Evolutionary conservation across 2,888 invertebrate species (phyloP).

Genomic region (Drosophila merina): DNA sequence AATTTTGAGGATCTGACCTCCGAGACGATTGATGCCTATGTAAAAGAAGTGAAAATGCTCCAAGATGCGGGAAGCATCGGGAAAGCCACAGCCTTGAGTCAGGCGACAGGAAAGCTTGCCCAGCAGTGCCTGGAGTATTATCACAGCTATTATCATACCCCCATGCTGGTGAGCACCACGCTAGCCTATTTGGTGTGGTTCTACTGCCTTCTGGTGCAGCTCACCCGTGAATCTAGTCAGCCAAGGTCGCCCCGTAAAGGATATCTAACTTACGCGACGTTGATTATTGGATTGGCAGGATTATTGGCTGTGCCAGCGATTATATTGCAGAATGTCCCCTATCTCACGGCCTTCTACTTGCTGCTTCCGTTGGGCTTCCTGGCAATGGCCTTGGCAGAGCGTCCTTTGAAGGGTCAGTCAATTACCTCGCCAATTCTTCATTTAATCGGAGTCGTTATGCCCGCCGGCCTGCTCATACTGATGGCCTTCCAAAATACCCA

Average conservation of each 20-base stretch:
- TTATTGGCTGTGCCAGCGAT: constrained; percentile 60
- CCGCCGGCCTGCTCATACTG: constrained; percentile 67
- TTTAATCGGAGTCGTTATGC: constrained; percentile 79
- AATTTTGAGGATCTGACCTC: constrained; percentile 52
- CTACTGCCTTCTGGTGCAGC: constrained; percentile 83
- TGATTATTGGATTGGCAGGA: constrained; percentile 23
- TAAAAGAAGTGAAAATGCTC: constrained; percentile 11
- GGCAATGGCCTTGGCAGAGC: constrained; percentile 57
- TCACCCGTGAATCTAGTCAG: constrained; percentile 41
- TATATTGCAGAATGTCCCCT: constrained; percentile 87
- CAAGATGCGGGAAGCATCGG: constrained; percentile 20
- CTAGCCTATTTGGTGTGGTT: constrained; percentile 90
- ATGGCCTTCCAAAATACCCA: constrained; percentile 67
- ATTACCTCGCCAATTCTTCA: constrained; percentile 31
- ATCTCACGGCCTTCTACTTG: constrained; percentile 87
- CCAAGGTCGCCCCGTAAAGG: constrained; percentile 17
- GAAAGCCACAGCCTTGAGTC: constrained; percentile 84
- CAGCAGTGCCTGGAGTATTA: constrained; percentile 92
- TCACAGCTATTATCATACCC: constrained; percentile 91
- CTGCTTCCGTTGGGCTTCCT: constrained; percentile 86
- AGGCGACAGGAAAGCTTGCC: constrained; percentile 87
- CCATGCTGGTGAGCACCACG: constrained; percentile 88
- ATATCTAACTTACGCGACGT: constrained; percentile 8
- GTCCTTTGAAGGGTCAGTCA: constrained; percentile 5
- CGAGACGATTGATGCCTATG: constrained; percentile 38